phyloP scores from a whole-genome alignment of 2,888 invertebrate species.

The Euspilapteryx auroguttella region DNA sequence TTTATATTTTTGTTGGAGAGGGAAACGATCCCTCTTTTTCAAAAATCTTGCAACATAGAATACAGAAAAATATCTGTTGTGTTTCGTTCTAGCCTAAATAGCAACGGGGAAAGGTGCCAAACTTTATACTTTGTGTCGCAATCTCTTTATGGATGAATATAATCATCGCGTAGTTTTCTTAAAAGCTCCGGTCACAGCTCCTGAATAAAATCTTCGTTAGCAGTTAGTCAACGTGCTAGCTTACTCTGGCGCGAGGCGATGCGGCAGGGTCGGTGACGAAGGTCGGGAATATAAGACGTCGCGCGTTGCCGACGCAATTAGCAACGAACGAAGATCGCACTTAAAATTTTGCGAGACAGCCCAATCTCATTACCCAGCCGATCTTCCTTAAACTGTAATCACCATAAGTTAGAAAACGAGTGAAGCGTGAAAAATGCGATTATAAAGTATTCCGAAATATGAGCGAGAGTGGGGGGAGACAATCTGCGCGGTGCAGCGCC shows the following conservation, averaged over 20 bases:
- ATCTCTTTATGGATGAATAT: too few species aligned
- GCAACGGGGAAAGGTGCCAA: too few species aligned
- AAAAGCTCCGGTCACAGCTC: too few species aligned
- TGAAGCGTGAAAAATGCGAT: slow-evolving; percentile 58
- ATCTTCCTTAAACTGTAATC: slow-evolving; percentile 58
- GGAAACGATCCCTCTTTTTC: too few species aligned
- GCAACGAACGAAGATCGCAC: slow-evolving; percentile 49
- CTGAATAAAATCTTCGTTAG: slow-evolving; percentile 26
- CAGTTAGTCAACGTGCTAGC: slow-evolving; percentile 15
- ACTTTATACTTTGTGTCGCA: too few species aligned
- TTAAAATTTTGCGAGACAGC: slow-evolving; percentile 56
- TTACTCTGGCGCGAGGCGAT: slow-evolving; percentile 1
- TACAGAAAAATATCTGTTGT: slow-evolving; percentile 56
- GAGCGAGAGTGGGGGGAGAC: slow-evolving; percentile 27
- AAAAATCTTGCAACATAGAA: too few species aligned
- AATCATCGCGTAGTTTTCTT: too few species aligned
- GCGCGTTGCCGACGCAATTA: slow-evolving; percentile 50
- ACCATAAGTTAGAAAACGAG: slow-evolving; percentile 57
- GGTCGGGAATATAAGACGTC: too few species aligned
- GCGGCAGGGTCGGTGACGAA: not conserved
- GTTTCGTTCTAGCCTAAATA: slow-evolving; percentile 54
- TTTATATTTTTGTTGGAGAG: slow-evolving; percentile 37
- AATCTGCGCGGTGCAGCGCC: slow-evolving; percentile 54
- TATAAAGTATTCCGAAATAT: slow-evolving; percentile 61
- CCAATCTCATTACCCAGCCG: slow-evolving; percentile 57